phyloP scores from a whole-genome alignment of 1,140 invertebrate species.

The Brevipalpus yothersi region DNA sequence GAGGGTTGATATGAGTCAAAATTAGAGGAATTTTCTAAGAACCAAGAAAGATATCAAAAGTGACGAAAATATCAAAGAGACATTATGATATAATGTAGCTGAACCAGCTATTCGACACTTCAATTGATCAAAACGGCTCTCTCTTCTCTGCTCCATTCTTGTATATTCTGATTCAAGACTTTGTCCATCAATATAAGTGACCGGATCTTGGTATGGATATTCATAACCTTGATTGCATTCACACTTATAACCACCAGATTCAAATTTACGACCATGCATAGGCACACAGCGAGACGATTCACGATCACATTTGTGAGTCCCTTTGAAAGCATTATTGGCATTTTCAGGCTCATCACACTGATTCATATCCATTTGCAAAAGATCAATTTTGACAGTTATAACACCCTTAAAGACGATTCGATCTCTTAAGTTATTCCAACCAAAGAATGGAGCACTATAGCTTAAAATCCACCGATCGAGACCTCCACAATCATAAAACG shows the following conservation, averaged over 20 bases:
- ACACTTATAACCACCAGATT: conserved; percentile 89
- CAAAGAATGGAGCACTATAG: conserved; percentile 88
- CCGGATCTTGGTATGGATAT: conserved; percentile 81
- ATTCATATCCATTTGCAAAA: conserved; percentile 72
- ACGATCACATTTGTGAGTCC: conserved; percentile 77
- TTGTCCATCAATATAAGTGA: conserved; percentile 88
- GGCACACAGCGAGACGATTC: conserved; percentile 84
- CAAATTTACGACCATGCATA: conserved; percentile 64
- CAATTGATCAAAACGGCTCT: conserved; percentile 20
- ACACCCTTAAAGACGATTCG: conserved; percentile 84
- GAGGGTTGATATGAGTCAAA: too few species aligned
- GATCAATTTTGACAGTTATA: conserved; percentile 70
- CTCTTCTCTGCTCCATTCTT: conserved; percentile 47
- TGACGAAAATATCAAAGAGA: too few species aligned
- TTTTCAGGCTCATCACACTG: conserved; percentile 65
- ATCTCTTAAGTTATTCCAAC: conserved; percentile 69
- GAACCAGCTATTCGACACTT: conserved; percentile 52
- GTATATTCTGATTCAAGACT: conserved; percentile 78
- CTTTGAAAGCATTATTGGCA: conserved; percentile 76
- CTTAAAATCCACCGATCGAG: conserved; percentile 58
- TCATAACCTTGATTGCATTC: conserved; percentile 91
- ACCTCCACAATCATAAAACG: conserved; percentile 80
- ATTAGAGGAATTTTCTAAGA: too few species aligned
- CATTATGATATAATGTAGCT: background rate
- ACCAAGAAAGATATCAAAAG: too few species aligned